phyloP scores from a whole-genome alignment of 1,140 invertebrate genomes.

The Dinoponera quadriceps region DNA sequence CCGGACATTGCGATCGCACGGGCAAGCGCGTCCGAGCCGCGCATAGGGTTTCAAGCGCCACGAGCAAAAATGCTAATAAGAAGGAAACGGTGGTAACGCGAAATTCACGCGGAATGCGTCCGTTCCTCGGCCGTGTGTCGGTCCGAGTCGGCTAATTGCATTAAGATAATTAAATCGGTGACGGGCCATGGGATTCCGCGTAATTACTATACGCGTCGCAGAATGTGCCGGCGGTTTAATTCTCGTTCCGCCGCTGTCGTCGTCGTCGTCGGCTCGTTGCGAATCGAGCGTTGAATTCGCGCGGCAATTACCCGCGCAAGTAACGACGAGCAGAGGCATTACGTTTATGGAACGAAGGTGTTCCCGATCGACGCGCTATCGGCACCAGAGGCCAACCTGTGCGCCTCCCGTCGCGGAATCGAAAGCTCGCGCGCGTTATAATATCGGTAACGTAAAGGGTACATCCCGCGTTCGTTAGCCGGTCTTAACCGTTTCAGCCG shows the following conservation, averaged over 20 bases:
- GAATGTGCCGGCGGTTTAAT: conserved; percentile 18
- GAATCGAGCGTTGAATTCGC: conserved; percentile 28
- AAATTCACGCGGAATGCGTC: conserved; percentile 66
- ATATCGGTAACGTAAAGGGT: neutral
- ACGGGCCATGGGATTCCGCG: conserved; percentile 63
- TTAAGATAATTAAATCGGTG: conserved; percentile 77
- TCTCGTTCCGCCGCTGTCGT: neutral
- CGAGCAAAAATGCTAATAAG: conserved; percentile 63
- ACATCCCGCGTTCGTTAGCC: neutral
- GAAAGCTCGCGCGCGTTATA: neutral
- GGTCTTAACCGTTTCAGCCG: neutral
- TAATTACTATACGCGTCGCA: conserved; percentile 65
- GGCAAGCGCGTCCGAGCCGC: neutral
- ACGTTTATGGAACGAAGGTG: conserved; percentile 14
- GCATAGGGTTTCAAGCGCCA: conserved; percentile 58
- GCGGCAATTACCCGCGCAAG: conserved; percentile 19
- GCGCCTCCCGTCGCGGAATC: neutral
- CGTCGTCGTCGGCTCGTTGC: neutral
- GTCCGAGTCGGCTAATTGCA: conserved; percentile 68
- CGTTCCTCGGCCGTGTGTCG: conserved; percentile 30
- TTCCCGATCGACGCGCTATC: neutral
- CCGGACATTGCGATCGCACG: conserved; percentile 39
- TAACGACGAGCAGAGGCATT: conserved; percentile 27
- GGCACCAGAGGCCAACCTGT: neutral
- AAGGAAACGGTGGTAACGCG: conserved; percentile 63